phyloP scores from a whole-genome alignment of 2,113 vertebrate genomes.

The Pipa parva region DNA sequence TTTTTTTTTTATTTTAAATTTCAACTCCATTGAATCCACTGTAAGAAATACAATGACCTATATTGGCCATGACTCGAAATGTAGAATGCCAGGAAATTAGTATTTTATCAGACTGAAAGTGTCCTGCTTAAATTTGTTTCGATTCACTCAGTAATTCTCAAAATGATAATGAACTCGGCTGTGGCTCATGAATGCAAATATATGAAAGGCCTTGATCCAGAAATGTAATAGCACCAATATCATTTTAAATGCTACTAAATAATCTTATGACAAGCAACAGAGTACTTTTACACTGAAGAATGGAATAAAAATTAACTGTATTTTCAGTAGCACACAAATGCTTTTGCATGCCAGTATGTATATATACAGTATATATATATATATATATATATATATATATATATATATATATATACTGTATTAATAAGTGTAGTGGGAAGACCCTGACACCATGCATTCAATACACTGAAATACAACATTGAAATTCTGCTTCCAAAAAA shows the following conservation, averaged over 20 bases:
- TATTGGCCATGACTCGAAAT: constrained; percentile 25
- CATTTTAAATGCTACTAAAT: constrained; percentile 60
- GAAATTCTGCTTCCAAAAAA: too few relatives aligned
- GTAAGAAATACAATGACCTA: constrained; percentile 42
- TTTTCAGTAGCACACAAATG: constrained; percentile 49
- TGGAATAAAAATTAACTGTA: constrained; percentile 53
- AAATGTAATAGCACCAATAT: constrained; percentile 49
- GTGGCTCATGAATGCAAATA: constrained; percentile 48
- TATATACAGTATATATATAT: too few relatives aligned
- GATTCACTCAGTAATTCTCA: constrained; percentile 36
- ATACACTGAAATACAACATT: too few relatives aligned
- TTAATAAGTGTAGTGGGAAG: too few relatives aligned
- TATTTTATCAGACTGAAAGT: constrained; percentile 5
- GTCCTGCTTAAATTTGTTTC: constrained; percentile 29
- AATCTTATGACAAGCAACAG: constrained; percentile 52
- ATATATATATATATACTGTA: too few relatives aligned
- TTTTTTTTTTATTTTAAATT: too few relatives aligned
- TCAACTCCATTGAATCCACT: background rate
- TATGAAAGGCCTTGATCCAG: constrained; percentile 32
- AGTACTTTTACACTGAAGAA: constrained; percentile 51
- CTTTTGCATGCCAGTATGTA: too few relatives aligned
- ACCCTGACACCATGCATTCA: too few relatives aligned
- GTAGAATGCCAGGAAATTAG: constrained; percentile 11
- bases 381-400: too few relatives aligned
- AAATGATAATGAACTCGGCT: constrained; percentile 45